A percentile compares a stretch with the other conserved stretches of the same genome.
Conservation (phyloP, 2,113 vertebrate species). For the Podarcis cretensis region DNA sequence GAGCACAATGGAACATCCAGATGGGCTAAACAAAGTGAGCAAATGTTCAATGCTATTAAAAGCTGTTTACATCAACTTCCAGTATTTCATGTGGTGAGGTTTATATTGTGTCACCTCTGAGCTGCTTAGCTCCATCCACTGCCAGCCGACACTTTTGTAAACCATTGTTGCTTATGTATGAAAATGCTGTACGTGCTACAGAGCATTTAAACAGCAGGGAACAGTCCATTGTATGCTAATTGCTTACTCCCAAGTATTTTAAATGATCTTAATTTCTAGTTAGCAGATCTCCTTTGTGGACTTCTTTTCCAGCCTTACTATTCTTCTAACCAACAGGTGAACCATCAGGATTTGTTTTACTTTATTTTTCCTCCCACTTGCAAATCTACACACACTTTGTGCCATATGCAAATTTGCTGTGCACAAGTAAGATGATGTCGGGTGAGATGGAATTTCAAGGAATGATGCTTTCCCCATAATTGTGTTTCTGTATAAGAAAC, state of each 20-base stretch:
- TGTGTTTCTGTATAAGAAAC: too few relatives aligned
- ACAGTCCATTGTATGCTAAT: conserved; percentile 41
- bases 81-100: conserved; percentile 80
- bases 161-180: conserved; percentile 62
- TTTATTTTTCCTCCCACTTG: too few relatives aligned
- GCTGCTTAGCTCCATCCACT: conserved; percentile 56
- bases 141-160: conserved; percentile 41
- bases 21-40: conserved; percentile 87
- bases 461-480: too few relatives aligned
- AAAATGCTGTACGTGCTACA: conserved; percentile 6
- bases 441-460: too few relatives aligned
- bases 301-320: background rate
- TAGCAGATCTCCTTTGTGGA: background rate
- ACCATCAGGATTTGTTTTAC: too few relatives aligned
- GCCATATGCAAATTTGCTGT: too few relatives aligned
- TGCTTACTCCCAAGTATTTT: conserved; percentile 8
- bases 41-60: conserved; percentile 87
- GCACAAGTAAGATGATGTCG: too few relatives aligned
- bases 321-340: background rate
- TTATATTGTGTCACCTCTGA: conserved; percentile 77
- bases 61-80: conserved; percentile 90
- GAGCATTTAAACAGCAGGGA: conserved; percentile 35
- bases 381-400: too few relatives aligned
- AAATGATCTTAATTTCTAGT: conserved; percentile 46
- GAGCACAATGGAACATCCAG: conserved; percentile 90